Evolutionary conservation across 2,797 vertebrate genomes (phyloP).

Genomic region (Helostoma temminkii): DNA sequence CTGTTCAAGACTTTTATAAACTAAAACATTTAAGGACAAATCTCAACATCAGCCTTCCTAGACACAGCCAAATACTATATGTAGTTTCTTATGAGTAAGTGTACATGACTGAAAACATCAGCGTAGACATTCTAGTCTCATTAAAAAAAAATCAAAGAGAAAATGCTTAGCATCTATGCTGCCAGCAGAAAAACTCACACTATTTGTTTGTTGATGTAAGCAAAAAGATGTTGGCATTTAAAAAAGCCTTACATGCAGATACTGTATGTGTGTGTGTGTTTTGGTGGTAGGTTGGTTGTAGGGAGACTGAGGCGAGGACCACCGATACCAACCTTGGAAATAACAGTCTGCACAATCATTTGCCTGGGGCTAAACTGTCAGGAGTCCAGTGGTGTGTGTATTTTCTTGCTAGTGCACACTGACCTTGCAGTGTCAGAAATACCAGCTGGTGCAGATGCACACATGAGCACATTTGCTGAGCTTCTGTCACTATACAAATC

Average conservation of each 20-base stretch:
- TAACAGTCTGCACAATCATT: background rate
- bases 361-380: background rate
- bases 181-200: background rate
- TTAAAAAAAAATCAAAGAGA: conserved; percentile 5
- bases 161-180: conserved; percentile 43
- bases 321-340: background rate
- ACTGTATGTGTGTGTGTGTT: background rate
- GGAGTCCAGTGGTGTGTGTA: background rate
- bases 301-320: background rate
- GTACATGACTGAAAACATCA: background rate
- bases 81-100: too few species aligned
- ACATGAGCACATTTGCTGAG: background rate
- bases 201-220: background rate
- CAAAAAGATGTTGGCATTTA: background rate
- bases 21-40: too few species aligned
- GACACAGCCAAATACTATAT: too few species aligned
- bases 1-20: too few species aligned
- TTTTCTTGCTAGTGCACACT: background rate
- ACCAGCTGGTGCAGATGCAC: background rate
- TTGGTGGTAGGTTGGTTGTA: background rate
- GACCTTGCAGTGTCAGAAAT: background rate
- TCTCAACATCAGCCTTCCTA: too few species aligned
- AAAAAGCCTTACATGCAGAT: background rate
- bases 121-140: background rate
- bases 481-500: background rate